Percentiles rank a stretch among this genome's conserved stretches.
Conservation (phyloP, 2,113 vertebrate genomes). For the Genyomyrus donnyi region DNA sequence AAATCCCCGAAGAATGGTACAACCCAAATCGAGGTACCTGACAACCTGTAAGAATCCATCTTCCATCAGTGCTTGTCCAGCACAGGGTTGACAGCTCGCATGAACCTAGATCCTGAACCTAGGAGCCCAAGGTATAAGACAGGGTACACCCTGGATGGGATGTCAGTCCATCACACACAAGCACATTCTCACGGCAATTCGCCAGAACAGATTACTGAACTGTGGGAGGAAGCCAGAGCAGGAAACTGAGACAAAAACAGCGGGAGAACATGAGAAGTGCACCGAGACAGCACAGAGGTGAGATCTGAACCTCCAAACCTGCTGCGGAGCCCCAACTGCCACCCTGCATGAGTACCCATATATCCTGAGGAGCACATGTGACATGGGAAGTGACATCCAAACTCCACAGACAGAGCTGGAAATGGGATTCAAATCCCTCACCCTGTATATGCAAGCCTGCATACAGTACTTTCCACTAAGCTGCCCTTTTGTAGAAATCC, state of each 20-base stretch:
- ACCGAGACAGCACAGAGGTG: background rate
- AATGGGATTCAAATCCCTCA: background rate
- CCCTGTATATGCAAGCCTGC: background rate
- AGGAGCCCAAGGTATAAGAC: background rate
- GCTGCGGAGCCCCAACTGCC: background rate
- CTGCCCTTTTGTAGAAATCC: background rate
- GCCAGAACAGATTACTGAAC: background rate
- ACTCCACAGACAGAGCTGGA: background rate
- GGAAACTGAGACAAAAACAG: background rate
- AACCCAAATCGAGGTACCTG: background rate
- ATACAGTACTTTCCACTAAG: background rate
- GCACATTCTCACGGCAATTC: background rate
- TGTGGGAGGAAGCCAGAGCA: background rate
- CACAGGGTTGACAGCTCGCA: background rate
- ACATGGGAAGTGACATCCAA: background rate
- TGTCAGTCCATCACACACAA: background rate
- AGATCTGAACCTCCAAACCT: background rate
- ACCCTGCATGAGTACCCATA: background rate
- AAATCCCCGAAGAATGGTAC: background rate
- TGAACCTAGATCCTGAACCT: background rate
- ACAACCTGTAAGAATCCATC: background rate
- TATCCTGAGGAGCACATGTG: background rate
- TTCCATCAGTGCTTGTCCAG: background rate
- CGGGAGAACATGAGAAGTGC: background rate
- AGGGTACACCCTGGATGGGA: background rate